A percentile compares a stretch with the other conserved stretches of the same genome.
These are phyloP conservation scores for Charina bottae DNA, from an alignment of 2,113 vertebrate species.

Conservation along the genomic window DNA sequence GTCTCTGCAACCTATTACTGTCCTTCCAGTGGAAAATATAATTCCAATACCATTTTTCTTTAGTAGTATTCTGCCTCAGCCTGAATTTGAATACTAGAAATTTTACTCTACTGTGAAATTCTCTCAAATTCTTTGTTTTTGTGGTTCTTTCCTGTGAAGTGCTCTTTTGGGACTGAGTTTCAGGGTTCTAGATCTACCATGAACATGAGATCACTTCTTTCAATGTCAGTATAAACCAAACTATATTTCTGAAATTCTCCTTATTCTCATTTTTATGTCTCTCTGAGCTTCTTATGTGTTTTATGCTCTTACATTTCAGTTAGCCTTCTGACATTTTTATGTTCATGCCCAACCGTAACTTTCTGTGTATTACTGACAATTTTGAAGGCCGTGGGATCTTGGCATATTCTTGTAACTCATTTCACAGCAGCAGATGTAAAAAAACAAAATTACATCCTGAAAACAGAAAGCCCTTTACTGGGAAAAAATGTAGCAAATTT, in stretches of 20 bases:
- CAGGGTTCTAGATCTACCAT: not conserved
- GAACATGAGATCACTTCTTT: not conserved
- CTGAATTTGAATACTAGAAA: not conserved
- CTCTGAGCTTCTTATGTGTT: not conserved
- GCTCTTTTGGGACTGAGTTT: not conserved
- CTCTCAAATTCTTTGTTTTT: not conserved
- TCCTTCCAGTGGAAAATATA: conserved; percentile 32
- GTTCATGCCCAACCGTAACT: not conserved
- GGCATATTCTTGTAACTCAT: conserved; percentile 53
- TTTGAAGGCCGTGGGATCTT: not conserved
- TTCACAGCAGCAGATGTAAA: conserved; percentile 47
- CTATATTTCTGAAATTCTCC: not conserved
- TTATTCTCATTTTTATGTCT: not conserved
- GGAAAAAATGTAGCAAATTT: conserved; percentile 44
- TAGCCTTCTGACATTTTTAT: not conserved
- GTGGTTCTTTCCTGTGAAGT: not conserved
- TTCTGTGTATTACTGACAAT: not conserved
- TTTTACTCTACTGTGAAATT: not conserved
- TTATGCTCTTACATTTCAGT: not conserved
- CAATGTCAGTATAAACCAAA: not conserved
- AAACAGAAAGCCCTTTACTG: conserved; percentile 41
- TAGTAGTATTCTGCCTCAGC: not conserved
- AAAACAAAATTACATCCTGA: conserved; percentile 45
- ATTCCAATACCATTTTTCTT: not conserved
- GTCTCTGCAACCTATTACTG: not conserved